Evolutionary conservation across 2,888 invertebrate genomes (phyloP).

Genomic region (Eupithecia pulchellata): DNA sequence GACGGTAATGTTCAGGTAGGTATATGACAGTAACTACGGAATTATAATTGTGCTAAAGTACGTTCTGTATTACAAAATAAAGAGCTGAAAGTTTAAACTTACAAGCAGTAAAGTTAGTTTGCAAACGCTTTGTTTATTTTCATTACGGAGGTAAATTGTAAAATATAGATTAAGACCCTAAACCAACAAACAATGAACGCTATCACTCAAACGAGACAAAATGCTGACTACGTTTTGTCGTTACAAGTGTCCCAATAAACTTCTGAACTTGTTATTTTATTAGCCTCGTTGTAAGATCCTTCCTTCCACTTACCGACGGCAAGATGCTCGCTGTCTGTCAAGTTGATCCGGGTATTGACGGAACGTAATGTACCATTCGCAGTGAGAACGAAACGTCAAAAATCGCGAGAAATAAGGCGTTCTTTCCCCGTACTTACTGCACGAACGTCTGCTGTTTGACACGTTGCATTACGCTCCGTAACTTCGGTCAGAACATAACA

Average conservation of each 20-base stretch:
- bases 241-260: no score
- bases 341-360: no score
- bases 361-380: no score
- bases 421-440: no score
- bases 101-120: constrained; percentile 1
- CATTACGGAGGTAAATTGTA: not conserved
- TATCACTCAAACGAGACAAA: not conserved
- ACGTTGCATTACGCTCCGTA: no score
- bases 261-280: not conserved
- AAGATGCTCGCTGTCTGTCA: no score
- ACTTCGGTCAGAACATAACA: no score
- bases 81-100: not conserved
- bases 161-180: not conserved
- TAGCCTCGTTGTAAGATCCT: no score
- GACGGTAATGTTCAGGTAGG: not conserved
- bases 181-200: not conserved
- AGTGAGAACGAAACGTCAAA: no score
- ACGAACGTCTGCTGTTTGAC: no score
- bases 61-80: not conserved
- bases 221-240: not conserved
- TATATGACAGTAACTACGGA: not conserved
- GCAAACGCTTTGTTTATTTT: not conserved
- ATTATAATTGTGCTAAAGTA: not conserved
- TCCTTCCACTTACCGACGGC: no score
- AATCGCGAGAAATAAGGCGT: no score